Conservation (phyloP, 2,888 invertebrate genomes). For the Thecocarcelia acutangulata region DNA sequence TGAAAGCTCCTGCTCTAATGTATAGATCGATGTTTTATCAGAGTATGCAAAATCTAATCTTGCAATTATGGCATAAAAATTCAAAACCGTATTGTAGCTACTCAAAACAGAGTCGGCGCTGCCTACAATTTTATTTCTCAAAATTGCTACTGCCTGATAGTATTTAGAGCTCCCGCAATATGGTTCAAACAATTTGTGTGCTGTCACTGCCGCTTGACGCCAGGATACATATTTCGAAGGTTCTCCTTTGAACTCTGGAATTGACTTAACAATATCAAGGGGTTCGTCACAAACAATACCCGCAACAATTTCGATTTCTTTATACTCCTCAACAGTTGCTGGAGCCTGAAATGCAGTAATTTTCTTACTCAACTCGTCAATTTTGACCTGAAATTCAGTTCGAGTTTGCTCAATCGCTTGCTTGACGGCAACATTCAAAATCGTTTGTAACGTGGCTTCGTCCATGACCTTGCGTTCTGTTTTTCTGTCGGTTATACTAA, state of each 20-base stretch:
- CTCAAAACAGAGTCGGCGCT: constrained; percentile 31
- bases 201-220: constrained; percentile 32
- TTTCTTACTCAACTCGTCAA: background rate
- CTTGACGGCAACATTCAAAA: background rate
- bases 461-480: background rate
- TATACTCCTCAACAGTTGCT: constrained; percentile 3
- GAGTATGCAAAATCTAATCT: constrained; percentile 43
- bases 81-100: constrained; percentile 6
- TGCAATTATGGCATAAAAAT: constrained; percentile 40
- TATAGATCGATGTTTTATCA: constrained; percentile 8
- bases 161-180: constrained; percentile 3
- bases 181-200: constrained; percentile 31
- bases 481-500: background rate
- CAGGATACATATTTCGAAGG: constrained; percentile 20
- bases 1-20: constrained; percentile 13
- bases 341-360: background rate
- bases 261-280: constrained; percentile 5
- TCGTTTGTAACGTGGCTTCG: background rate
- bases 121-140: constrained; percentile 26
- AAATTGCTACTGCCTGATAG: constrained; percentile 31
- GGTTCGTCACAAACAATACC: constrained; percentile 18
- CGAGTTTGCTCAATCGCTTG: background rate
- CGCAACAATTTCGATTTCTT: background rate
- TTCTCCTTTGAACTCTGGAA: constrained; percentile 6
- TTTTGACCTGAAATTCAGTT: background rate